phyloP scores from a whole-genome alignment of 2,113 vertebrate genomes.

The Eolophus roseicapilla region DNA sequence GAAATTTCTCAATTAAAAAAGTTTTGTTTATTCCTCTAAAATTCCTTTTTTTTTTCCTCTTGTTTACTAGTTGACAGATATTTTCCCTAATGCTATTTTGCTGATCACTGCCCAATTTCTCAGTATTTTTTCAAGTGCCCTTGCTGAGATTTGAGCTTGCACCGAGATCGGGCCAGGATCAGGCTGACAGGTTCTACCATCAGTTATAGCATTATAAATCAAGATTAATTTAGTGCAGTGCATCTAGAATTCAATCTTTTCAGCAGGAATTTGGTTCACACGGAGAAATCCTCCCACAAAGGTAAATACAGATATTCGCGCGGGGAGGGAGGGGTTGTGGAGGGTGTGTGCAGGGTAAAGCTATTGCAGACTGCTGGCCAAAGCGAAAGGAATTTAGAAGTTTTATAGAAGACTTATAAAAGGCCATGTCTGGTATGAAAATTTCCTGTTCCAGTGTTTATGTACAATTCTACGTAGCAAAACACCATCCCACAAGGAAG shows the following conservation, averaged over 20 bases:
- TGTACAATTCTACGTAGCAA: rapidly evolving
- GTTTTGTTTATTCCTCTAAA: background rate
- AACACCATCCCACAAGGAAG: rapidly evolving
- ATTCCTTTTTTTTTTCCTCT: background rate
- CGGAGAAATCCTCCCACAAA: background rate
- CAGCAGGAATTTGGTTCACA: background rate
- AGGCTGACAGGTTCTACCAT: background rate
- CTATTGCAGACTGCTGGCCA: background rate
- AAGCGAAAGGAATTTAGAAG: background rate
- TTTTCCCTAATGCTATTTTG: background rate
- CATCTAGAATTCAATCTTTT: background rate
- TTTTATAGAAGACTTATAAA: background rate
- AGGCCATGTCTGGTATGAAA: rapidly evolving
- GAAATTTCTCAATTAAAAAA: background rate
- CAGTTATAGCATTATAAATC: background rate
- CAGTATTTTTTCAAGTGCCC: background rate
- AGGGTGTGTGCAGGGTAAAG: background rate
- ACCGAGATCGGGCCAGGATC: background rate
- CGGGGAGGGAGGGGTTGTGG: no score
- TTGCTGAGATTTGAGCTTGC: background rate
- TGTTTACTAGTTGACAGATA: background rate
- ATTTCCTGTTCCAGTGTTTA: background rate
- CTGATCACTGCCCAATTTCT: background rate
- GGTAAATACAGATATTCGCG: background rate
- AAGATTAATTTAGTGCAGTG: background rate